Percentiles rank a stretch among this genome's conserved stretches.
These are phyloP conservation scores for Aphis gossypii DNA, from an alignment of 1,140 invertebrate genomes.

Conservation along the genomic window DNA sequence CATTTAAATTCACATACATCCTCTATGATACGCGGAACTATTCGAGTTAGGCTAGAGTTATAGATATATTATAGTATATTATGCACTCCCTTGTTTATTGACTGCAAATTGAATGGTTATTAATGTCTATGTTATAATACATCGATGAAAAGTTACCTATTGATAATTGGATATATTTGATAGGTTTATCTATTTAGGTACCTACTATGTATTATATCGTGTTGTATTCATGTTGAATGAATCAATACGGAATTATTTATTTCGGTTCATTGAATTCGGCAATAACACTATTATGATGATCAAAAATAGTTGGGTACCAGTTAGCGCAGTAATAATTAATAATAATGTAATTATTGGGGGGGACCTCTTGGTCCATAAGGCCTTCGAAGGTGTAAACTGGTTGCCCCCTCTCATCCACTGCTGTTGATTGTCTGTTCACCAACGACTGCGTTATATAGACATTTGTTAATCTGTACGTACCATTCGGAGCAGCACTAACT, in stretches of 20 bases:
- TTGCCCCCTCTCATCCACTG: constrained; percentile 21
- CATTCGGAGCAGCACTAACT: constrained; percentile 36
- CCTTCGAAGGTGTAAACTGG: constrained; percentile 44
- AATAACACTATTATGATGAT: neutral
- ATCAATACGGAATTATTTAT: neutral
- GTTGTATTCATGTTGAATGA: neutral
- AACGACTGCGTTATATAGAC: neutral
- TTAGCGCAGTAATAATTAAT: neutral
- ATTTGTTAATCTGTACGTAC: neutral
- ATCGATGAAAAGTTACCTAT: neutral
- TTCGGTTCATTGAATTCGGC: neutral
- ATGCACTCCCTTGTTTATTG: neutral
- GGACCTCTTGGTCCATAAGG: neutral
- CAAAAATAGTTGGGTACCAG: neutral
- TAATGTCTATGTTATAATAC: neutral
- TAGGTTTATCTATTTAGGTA: neutral
- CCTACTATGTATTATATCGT: neutral
- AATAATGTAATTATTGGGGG: constrained; percentile 16
- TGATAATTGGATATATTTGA: neutral
- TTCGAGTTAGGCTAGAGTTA: no score
- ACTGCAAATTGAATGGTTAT: neutral
- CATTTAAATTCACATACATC: neutral
- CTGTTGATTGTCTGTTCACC: neutral
- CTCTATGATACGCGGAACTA: neutral
- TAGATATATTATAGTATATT: neutral